Evolutionary conservation across 2,113 vertebrate species (phyloP).

Genomic region (Saccopteryx leptura): DNA sequence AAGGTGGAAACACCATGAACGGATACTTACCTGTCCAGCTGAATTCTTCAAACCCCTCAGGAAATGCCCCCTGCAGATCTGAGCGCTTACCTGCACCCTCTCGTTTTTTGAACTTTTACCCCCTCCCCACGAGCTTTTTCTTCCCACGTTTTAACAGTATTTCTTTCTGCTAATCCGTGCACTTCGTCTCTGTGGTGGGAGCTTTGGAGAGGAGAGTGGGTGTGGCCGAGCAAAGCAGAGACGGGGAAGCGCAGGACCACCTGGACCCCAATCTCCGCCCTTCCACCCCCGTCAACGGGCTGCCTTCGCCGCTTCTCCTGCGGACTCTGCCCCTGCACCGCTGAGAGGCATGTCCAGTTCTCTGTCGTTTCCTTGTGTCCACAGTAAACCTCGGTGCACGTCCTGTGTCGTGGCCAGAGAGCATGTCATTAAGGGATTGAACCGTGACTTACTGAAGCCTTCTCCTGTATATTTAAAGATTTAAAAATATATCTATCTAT

Average conservation of each 20-base stretch:
- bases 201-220: neutral
- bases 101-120: neutral
- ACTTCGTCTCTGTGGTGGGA: neutral
- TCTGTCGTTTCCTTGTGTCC: neutral
- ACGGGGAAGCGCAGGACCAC: neutral
- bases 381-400: neutral
- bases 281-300: neutral
- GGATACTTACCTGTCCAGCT: too few relatives aligned
- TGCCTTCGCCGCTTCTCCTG: neutral
- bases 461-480: neutral
- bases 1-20: fast-evolving
- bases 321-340: neutral
- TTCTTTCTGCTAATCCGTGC: neutral
- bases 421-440: neutral
- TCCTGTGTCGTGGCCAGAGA: neutral
- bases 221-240: neutral
- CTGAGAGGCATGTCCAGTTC: neutral
- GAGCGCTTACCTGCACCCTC: neutral
- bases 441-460: neutral
- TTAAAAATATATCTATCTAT: neutral
- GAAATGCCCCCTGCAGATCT: neutral
- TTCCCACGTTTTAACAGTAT: neutral
- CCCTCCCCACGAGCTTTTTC: neutral
- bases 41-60: neutral
- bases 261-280: neutral